These are phyloP conservation scores for Zeuzera pyrina DNA, from an alignment of 2,888 invertebrate genomes.

Conservation along the genomic window DNA sequence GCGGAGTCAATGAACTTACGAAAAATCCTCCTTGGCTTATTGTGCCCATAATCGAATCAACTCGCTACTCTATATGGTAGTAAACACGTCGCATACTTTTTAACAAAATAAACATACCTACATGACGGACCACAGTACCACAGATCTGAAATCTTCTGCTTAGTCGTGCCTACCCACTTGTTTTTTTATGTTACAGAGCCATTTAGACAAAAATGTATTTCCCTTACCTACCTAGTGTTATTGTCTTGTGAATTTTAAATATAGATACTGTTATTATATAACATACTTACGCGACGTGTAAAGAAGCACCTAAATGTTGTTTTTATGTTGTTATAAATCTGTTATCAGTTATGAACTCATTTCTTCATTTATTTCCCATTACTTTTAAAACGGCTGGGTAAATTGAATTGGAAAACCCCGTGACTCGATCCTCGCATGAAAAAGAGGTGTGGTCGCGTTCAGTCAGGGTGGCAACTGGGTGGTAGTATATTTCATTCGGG, in stretches of 20 bases:
- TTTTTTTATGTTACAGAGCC: too few relatives aligned
- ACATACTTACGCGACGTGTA: too few relatives aligned
- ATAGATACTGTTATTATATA: too few relatives aligned
- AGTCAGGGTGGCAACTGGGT: constrained; percentile 36
- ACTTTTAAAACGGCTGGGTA: constrained; percentile 40
- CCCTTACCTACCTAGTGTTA: too few relatives aligned
- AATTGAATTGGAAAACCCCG: constrained; percentile 70
- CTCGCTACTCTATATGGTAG: constrained; percentile 57
- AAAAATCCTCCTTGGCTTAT: constrained; percentile 64
- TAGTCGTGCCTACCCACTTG: too few relatives aligned
- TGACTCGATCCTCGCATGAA: constrained; percentile 57
- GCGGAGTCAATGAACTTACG: constrained; percentile 66
- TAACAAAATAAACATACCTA: too few relatives aligned
- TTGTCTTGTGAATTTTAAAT: too few relatives aligned
- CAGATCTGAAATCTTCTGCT: too few relatives aligned
- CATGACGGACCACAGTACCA: background rate
- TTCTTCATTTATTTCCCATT: constrained; percentile 4
- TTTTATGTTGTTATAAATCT: too few relatives aligned
- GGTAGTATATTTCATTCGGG: constrained; percentile 19
- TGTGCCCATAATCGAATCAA: constrained; percentile 68
- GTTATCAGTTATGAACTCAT: background rate
- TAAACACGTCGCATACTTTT: constrained; percentile 45
- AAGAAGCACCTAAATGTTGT: too few relatives aligned
- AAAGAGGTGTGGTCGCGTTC: constrained; percentile 67
- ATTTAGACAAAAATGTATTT: too few relatives aligned